Base-by-base conservation (phyloP, 2,888 invertebrate species). In the Heliconius ismenius region DNA sequence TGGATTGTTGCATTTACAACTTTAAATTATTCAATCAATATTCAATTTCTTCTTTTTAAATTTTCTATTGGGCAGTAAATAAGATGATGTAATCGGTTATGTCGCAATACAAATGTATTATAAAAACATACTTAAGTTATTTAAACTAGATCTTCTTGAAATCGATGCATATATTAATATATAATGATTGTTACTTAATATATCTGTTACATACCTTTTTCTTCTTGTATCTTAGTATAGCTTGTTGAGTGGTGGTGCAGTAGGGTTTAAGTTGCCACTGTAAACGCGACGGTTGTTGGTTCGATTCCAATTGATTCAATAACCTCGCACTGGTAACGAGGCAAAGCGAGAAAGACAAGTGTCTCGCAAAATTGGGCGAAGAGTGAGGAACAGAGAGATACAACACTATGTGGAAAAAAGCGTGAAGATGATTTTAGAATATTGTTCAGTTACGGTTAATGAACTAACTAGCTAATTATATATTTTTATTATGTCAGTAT, bases 121-220 rank as follows among this genome's bases (percentile, higher is more conserved):
- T 24, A 24, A 4, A 65, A 21, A 65, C 36, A 64, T 64, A 36
- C 9, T 36, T 36, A 65, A 65, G n/a, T 36, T 65, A 65, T 65
- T 36, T 65, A 36, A 65, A 36, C 36, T 65, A 65, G 65, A 65
- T 36, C 36, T 36, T 65, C n/a, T n/a, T 36, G 64, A 65, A 65
- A 65, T n/a, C 36, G n/a, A 65, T 65, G 43, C 26, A 49, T 68
- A 65, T 49, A 54, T 54, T 21, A 32, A 69, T 21, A 13, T 28
- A 26, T 28, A 54, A 69, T 28, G 1, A 21, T 28, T 54, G 28
- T 69, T 69, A 69, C 28, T 9, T 69, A 69, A 54, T 69, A 28
- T 21, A 28, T 28, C 4, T 54, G 11, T n/a, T 13, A 54, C 15
- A 15, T 6, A 43, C 39, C 39, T 13, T 43, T 15, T 15, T 43